A percentile compares a stretch with the other conserved stretches of the same genome.
These are phyloP conservation scores for Stegostoma tigrinum DNA, from an alignment of 2,113 vertebrate genomes.

Conservation along the genomic window DNA sequence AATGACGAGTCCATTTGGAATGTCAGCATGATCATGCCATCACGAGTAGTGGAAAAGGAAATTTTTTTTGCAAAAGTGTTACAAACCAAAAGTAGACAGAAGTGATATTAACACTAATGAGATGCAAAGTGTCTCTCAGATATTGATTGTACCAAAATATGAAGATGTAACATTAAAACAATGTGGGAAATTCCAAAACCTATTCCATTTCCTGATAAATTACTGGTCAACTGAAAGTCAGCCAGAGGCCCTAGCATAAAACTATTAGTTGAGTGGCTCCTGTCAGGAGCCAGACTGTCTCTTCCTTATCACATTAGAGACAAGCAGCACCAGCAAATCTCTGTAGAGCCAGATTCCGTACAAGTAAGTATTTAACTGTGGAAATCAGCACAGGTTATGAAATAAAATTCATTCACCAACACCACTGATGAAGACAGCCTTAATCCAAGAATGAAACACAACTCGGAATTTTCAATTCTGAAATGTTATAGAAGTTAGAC, in stretches of 20 bases:
- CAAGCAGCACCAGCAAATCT: slow-evolving; percentile 49
- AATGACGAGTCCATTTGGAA: not conserved
- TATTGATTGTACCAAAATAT: not conserved
- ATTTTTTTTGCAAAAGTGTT: not conserved
- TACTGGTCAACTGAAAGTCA: slow-evolving; percentile 57
- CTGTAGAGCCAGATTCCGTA: not conserved
- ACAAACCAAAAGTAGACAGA: not conserved
- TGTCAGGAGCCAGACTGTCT: slow-evolving; percentile 82
- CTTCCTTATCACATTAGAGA: slow-evolving; percentile 67
- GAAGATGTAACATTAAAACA: slow-evolving; percentile 43
- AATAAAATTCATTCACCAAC: not conserved
- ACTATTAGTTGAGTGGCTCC: slow-evolving; percentile 53
- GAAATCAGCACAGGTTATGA: not conserved
- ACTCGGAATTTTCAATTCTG: not conserved
- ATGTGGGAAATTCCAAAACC: slow-evolving; percentile 58
- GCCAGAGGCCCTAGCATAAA: slow-evolving; percentile 59
- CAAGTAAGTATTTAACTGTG: not conserved
- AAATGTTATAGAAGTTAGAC: not conserved
- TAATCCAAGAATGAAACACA: not conserved
- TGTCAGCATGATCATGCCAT: not conserved
- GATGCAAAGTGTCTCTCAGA: not conserved
- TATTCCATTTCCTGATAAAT: slow-evolving; percentile 71
- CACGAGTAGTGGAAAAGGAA: not conserved
- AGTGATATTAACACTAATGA: not conserved
- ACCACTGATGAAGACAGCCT: not conserved